Evolutionary conservation across 2,797 vertebrate species (phyloP), one percentile per base, ranked within the genome.

Genomic region (Perodicticus potto): DNA sequence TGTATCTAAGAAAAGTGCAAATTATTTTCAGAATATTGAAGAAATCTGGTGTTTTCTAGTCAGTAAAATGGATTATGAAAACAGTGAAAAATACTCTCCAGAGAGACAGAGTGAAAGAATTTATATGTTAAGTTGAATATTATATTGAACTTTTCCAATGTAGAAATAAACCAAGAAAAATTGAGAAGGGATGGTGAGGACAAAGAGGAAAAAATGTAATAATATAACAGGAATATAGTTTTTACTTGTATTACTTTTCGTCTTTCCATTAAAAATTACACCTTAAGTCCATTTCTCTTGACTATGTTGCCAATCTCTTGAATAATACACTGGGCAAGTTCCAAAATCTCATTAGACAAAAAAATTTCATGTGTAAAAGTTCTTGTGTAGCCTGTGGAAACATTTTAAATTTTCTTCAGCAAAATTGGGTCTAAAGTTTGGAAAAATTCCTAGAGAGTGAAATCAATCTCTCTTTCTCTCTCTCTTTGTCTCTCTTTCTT

Each of bases 341-440:
- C 93, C 86, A 94, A 94, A 94, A 87, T 92, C 90, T 97, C 91
- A 93, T 81, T 98, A 95, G 89, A 97, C 96, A 98, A 96, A 98
- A 98, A 99, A 99, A 99, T 98, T 98, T n/a, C 40, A 57, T 89
- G 73, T 32, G 82, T 74, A 94, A 93, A 93, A 10, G 81, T 87
- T 93, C 57, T 43, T 89, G 55, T 67, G 59, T 53, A 65, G 82
- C 74, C 82, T 86, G 53, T 92, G 59, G 90, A 96, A 96, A 95
- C 86, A 92, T 61, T 97, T 97, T 89, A 91, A 93, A 95, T 93
- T 96, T 95, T 90, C 85, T 94, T 89, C 69, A 43, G 78, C 74
- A 95, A 96, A 96, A 77, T 23, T 88, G 59, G 81, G 74, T 37
- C 70, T 91, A 82, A 93, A 86, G 61, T 95, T 95, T 90, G 85